Evolutionary conservation across 1,140 invertebrate species (phyloP), one percentile per base, ranked within the genome.

Genomic region (Eriosoma lanigerum): DNA sequence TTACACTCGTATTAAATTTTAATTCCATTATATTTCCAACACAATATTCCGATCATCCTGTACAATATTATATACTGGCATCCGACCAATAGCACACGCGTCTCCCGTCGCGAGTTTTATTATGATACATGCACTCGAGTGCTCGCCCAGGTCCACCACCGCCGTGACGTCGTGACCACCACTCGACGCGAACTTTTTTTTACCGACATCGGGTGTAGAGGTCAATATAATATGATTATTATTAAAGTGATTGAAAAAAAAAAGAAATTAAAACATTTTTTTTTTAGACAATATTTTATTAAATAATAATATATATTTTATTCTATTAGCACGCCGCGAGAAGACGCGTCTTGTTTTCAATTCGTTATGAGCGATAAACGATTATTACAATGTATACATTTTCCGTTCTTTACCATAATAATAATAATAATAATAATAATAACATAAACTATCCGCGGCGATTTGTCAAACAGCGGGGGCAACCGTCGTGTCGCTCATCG

Each of bases 11-110:
- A n/a, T n/a, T n/a, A n/a, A n/a, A n/a, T n/a, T n/a, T n/a, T n/a
- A n/a, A n/a, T n/a, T n/a, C n/a, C n/a, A n/a, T n/a, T n/a, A n/a
- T n/a, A n/a, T n/a, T n/a, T n/a, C n/a, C n/a, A n/a, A n/a, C n/a
- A n/a, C n/a, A n/a, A n/a, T n/a, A n/a, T n/a, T n/a, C n/a, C n/a
- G n/a, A n/a, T n/a, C n/a, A n/a, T n/a, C n/a, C n/a, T n/a, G n/a
- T n/a, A n/a, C n/a, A n/a, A n/a, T n/a, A n/a, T n/a, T n/a, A 56
- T 26, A 8, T n/a, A 44, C 70, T 73, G 70, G 70, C 70, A 73
- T 54, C 50, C 52, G 52, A 75, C 72, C 72, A 56, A 58, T n/a
- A n/a, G n/a, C n/a, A n/a, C 72, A 21, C 32, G 32, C 32, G 32
- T 38, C 32, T 38, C 32, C 32, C 32, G 32, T 38, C 32, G 32